These are phyloP conservation scores for Benthosema pterotum DNA, from an alignment of 2,797 vertebrate genomes.

Conservation along the genomic window DNA sequence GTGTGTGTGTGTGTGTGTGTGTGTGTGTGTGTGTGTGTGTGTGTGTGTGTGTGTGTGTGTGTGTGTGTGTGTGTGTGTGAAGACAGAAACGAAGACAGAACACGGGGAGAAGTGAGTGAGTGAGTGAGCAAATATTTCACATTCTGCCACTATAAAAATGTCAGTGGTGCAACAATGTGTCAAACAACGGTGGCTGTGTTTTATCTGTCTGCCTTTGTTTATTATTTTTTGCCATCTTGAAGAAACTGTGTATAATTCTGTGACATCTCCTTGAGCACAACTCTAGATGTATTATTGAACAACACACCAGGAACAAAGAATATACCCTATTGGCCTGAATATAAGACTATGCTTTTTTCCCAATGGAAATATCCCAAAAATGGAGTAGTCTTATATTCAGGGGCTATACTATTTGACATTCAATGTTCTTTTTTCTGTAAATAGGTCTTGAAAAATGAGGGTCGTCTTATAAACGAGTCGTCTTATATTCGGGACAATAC, in stretches of 20 bases:
- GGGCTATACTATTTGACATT: too few species aligned
- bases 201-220: constrained; percentile 32
- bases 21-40: neutral
- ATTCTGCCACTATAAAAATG: constrained; percentile 11
- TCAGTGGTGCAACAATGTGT: constrained; percentile 7
- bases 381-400: too few species aligned
- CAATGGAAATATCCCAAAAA: too few species aligned
- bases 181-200: constrained; percentile 13
- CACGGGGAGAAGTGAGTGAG: neutral
- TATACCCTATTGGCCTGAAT: too few species aligned
- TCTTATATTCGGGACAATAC: too few species aligned
- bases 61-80: neutral
- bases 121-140: constrained; percentile 23
- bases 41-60: neutral
- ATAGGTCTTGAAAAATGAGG: too few species aligned
- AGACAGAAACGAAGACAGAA: too few species aligned
- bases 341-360: too few species aligned
- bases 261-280: constrained; percentile 56
- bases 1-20: neutral
- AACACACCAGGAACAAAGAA: constrained; percentile 59
- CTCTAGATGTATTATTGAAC: constrained; percentile 69
- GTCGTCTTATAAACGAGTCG: too few species aligned
- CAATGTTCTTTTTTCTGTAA: too few species aligned
- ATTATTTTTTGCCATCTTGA: constrained; percentile 25
- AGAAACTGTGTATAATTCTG: constrained; percentile 48